Evolutionary conservation across 2,888 invertebrate species (phyloP).

Genomic region (Drosophila flavopinicola): DNA sequence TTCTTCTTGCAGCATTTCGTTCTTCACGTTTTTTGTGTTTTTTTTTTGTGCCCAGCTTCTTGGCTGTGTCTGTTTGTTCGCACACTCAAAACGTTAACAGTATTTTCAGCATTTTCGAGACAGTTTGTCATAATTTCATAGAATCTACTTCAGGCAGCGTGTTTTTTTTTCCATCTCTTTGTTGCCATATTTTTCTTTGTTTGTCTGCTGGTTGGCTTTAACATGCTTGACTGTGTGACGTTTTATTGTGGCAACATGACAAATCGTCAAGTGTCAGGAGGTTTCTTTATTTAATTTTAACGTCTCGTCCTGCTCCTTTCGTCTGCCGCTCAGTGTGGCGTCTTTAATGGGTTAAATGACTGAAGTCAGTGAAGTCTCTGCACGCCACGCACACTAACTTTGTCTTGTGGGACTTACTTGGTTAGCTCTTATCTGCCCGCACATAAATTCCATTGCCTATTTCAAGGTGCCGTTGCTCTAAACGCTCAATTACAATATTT

Average conservation of each 20-base stretch:
- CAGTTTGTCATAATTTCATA: conserved; percentile 80
- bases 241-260: conserved; percentile 80
- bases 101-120: conserved; percentile 80
- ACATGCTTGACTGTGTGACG: conserved; percentile 45
- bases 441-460: conserved; percentile 66
- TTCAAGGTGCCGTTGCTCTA: conserved; percentile 12
- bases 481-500: conserved; percentile 69
- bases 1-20: conserved; percentile 22
- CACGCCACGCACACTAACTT: neutral
- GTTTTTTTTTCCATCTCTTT: conserved; percentile 15
- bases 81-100: conserved; percentile 70
- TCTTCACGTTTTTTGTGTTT: conserved; percentile 30
- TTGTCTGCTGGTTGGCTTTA: conserved; percentile 32
- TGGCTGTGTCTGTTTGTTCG: conserved; percentile 43
- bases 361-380: conserved; percentile 18
- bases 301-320: conserved; percentile 16
- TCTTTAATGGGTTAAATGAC: conserved; percentile 68
- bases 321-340: conserved; percentile 17
- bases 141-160: conserved; percentile 49
- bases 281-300: conserved; percentile 72
- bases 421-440: conserved; percentile 35
- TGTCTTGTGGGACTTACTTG: conserved; percentile 5
- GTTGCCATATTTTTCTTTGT: conserved; percentile 36
- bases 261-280: conserved; percentile 77
- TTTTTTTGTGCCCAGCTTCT: conserved; percentile 34